Evolutionary conservation across 2,888 invertebrate genomes (phyloP), one percentile per base, ranked within the genome.

Genomic region (Andrena flavipes): DNA sequence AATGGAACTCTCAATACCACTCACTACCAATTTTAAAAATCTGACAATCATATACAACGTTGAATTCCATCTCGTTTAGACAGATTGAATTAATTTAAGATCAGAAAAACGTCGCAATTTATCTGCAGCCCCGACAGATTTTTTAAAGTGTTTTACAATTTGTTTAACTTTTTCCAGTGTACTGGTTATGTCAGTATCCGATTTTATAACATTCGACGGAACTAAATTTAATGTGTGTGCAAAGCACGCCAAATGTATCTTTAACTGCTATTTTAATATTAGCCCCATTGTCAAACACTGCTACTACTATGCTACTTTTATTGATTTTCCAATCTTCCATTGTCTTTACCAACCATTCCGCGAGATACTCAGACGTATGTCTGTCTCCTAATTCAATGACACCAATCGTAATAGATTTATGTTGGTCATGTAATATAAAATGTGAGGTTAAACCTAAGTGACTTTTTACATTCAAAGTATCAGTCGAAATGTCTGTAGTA

Each of bases 121-220:
- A 59, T 75, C 75, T 75, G 68, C 65, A 67, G 75, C 68, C 59
- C 60, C 42, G 2, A 75, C 68, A 54, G 75, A 68, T 2, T 68
- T 42, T 68, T 75, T 75, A 49, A 68, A 75, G 8, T 51, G 59
- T n/a, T 67, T 75, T 20, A 75, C 13, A 0, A 75, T 75, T 54
- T 20, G 8, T 23, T 51, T 23, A 54, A 54, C 54, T 54, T 23
- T 54, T 54, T 54, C 3, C 8, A 20, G 23, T 20, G 23, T 10
- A 8, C 20, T 20, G 2, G n/a, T 54, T 54, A 54, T 10, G 7
- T 8, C 3, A 20, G 7, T 10, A 23, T 54, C 23, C 20, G 54
- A 54, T 23, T 54, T 10, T 54, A 54, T 54, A 20, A 54, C 23
- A 23, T 7, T 20, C 7, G 54, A 20, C 23, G 23, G 54, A 20